phyloP scores from a whole-genome alignment of 2,113 vertebrate species.

The Arizona elegans region DNA sequence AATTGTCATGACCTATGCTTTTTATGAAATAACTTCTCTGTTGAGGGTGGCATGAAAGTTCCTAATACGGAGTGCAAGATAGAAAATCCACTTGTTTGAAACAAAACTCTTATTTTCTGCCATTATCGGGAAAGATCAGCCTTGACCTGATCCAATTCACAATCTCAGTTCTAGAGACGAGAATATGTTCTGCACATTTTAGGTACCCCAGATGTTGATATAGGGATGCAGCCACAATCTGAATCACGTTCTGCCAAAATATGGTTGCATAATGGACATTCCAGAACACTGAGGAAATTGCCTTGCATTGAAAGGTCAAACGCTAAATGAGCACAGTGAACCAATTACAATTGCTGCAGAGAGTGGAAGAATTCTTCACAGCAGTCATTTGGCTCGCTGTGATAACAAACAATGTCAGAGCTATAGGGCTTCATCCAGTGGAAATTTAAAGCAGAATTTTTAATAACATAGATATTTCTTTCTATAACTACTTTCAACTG shows the following conservation, averaged over 20 bases:
- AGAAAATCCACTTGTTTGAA: neutral
- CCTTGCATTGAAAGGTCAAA: conserved; percentile 1
- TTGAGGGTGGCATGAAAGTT: neutral
- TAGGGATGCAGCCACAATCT: neutral
- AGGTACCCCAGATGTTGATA: neutral
- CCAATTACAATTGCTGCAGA: neutral
- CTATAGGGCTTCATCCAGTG: neutral
- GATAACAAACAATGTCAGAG: conserved; percentile 26
- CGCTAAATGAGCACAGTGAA: neutral
- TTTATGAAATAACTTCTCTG: neutral
- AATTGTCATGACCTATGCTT: neutral
- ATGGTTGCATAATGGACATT: neutral
- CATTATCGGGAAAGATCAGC: neutral
- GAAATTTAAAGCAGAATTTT: neutral
- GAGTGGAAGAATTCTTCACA: conserved; percentile 3
- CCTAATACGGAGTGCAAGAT: neutral
- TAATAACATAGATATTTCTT: neutral
- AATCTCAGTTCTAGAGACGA: neutral
- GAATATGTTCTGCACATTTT: neutral
- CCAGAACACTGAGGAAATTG: neutral
- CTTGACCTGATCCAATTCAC: neutral
- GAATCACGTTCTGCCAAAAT: neutral
- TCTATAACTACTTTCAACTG: neutral
- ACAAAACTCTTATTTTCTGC: neutral
- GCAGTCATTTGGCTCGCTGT: conserved; percentile 18